phyloP scores from a whole-genome alignment of 2,888 invertebrate species.

The Idaea dimidiata region DNA sequence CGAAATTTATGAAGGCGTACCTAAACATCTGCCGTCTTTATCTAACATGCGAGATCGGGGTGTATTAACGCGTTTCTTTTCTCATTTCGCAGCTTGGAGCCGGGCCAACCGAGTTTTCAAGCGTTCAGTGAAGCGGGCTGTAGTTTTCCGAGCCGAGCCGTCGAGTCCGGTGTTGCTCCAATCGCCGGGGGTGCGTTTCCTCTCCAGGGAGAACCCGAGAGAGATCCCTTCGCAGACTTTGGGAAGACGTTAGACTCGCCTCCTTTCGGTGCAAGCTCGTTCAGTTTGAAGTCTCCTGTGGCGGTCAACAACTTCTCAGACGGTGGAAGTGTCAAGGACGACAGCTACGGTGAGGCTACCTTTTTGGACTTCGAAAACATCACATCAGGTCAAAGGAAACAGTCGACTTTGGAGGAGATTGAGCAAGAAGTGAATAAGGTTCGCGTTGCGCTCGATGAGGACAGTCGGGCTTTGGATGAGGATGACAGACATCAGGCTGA shows the following conservation, averaged over 20 bases:
- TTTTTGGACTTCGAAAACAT: slow-evolving; percentile 73
- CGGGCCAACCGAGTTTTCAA: slow-evolving; percentile 80
- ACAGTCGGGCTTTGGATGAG: slow-evolving; percentile 72
- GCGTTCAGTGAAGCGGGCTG: slow-evolving; percentile 74
- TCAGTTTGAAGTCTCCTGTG: slow-evolving; percentile 49
- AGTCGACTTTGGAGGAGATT: slow-evolving; percentile 72
- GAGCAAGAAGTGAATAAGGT: slow-evolving; percentile 77
- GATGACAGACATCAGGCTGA: slow-evolving; percentile 71
- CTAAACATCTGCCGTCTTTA: slow-evolving; percentile 68
- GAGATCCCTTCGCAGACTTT: slow-evolving; percentile 59
- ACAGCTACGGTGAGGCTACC: slow-evolving; percentile 71
- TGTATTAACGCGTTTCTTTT: slow-evolving; percentile 77
- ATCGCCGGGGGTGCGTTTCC: slow-evolving; percentile 48
- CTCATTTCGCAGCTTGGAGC: slow-evolving; percentile 81
- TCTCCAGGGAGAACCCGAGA: slow-evolving; percentile 56
- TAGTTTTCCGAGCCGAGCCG: slow-evolving; percentile 77
- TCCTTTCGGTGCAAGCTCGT: slow-evolving; percentile 51
- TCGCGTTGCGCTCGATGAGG: slow-evolving; percentile 72
- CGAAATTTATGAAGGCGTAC: slow-evolving; percentile 67
- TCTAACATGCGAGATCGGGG: slow-evolving; percentile 66
- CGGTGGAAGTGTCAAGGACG: slow-evolving; percentile 56
- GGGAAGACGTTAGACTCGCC: slow-evolving; percentile 55
- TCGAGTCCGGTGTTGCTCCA: slow-evolving; percentile 72
- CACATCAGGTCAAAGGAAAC: slow-evolving; percentile 53
- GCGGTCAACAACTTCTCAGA: slow-evolving; percentile 48